Evolutionary conservation across 2,113 vertebrate genomes (phyloP), one percentile per base, ranked within the genome.

Genomic region (Scatophagus argus): DNA sequence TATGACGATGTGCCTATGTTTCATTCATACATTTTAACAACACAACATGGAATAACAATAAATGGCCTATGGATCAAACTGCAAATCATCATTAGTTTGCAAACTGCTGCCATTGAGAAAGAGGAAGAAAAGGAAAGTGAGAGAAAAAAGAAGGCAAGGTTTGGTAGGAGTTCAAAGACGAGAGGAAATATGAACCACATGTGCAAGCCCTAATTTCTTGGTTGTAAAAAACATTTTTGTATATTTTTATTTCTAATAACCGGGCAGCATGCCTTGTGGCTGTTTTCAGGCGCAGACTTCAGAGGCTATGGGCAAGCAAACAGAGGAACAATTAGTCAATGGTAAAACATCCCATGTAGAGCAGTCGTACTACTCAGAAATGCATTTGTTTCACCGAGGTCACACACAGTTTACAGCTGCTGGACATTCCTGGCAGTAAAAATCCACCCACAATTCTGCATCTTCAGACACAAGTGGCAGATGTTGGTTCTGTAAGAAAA

Each of bases 241-340:
- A 72, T 91, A 84, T 94, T 92, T 90, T 84, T 77, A 88, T 91
- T 90, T 78, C 58, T 88, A 87, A 90, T 91, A 92, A 87, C 73
- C 21, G 47, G 84, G 82, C 89, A 81, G 36, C 1, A 23, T 60
- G 77, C 84, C 81, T 70, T n/a, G 59, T 64, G 55, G 78, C 68
- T 67, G 65, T 85, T 87, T 90, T 71, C 31, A 86, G 77, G 60
- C 65, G n/a, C 51, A 21, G 36, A 63, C 66, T 82, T 81, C 66
- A 54, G 71, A 60, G 49, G 55, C 64, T 74, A 44, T 49, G 72
- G 85, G 80, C 66, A 56, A 88, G 81, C 74, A 88, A 85, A 87
- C 75, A 81, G 80, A 59, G 39, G 66, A 47, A 67, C 74, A 78
- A 82, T 88, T 88, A 89, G 77, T 73, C 47, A 65, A 38, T 43